Evolutionary conservation across 1,140 invertebrate species (phyloP).

Genomic region (Drosophila pandora): DNA sequence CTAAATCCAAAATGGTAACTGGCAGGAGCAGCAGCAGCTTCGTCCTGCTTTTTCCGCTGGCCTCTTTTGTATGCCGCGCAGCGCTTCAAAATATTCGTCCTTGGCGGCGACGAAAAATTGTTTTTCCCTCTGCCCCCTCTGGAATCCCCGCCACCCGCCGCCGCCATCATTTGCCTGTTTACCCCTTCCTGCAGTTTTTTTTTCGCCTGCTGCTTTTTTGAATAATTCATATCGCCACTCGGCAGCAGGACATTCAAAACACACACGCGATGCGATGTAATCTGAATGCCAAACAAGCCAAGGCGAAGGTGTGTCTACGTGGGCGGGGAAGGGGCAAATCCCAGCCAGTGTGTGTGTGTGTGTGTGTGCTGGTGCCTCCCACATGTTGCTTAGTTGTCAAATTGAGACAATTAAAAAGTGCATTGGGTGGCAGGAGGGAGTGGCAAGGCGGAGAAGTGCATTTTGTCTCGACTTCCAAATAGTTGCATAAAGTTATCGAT

Average conservation of each 20-base stretch:
- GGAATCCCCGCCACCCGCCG: background rate
- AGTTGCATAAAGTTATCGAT: slow-evolving; percentile 70
- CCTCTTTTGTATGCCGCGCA: slow-evolving; percentile 82
- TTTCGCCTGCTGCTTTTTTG: slow-evolving; percentile 62
- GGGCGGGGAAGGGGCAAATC: background rate
- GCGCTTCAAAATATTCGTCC: slow-evolving; percentile 80
- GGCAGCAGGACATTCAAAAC: slow-evolving; percentile 80
- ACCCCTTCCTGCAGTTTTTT: slow-evolving; percentile 4
- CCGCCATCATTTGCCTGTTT: slow-evolving; percentile 2
- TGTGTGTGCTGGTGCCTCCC: slow-evolving; percentile 10
- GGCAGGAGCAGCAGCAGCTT: slow-evolving; percentile 37
- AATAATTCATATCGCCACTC: slow-evolving; percentile 82
- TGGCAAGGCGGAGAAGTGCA: slow-evolving; percentile 23
- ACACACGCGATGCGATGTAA: slow-evolving; percentile 81
- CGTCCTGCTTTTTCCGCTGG: slow-evolving; percentile 49
- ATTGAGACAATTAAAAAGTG: slow-evolving; percentile 74
- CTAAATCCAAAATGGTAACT: slow-evolving; percentile 59
- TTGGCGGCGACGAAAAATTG: slow-evolving; percentile 77
- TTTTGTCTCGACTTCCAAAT: slow-evolving; percentile 41
- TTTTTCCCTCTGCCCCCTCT: slow-evolving; percentile 16
- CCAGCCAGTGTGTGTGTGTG: too few relatives aligned
- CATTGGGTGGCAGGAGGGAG: background rate
- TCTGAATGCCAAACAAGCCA: slow-evolving; percentile 79
- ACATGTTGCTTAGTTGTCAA: slow-evolving; percentile 73
- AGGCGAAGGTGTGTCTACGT: slow-evolving; percentile 45